These are phyloP conservation scores for Imbricaverruca yamaguchii DNA, from an alignment of 2,888 invertebrate species.

Conservation along the genomic window DNA sequence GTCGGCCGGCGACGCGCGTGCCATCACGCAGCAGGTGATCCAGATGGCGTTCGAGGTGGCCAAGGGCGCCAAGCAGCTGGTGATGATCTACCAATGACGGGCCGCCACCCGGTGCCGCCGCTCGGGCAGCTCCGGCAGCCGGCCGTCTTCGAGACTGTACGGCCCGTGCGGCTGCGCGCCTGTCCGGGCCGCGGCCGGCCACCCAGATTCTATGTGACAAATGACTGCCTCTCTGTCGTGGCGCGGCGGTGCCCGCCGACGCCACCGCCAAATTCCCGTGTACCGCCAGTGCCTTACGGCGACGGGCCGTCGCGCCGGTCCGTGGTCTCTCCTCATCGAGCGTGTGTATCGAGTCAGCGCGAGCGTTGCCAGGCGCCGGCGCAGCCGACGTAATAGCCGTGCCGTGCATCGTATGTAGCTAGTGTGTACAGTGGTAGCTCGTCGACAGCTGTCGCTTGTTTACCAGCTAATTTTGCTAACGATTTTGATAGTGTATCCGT, in stretches of 20 bases:
- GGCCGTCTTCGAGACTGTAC: neutral
- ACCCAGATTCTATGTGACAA: neutral
- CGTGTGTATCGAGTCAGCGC: no score
- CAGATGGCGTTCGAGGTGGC: slow-evolving; percentile 20
- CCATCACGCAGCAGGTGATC: slow-evolving; percentile 18
- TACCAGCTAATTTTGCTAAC: neutral
- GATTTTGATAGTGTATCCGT: neutral
- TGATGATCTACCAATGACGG: slow-evolving; percentile 16
- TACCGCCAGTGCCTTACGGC: slow-evolving; percentile 18
- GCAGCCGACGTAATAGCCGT: no score
- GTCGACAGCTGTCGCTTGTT: neutral
- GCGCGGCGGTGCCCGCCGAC: no score
- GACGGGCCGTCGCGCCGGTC: neutral
- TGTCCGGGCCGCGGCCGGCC: neutral
- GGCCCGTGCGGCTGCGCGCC: neutral
- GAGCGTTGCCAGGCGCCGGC: no score
- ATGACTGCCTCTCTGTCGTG: neutral
- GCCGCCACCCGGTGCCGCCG: neutral
- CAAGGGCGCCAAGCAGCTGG: slow-evolving; percentile 20
- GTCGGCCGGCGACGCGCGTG: neutral
- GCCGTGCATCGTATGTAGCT: neutral
- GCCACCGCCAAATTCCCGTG: neutral
- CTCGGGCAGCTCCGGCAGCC: neutral
- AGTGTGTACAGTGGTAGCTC: neutral
- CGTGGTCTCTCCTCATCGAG: no score